phyloP scores from a whole-genome alignment of 2,888 invertebrate genomes.

The Mesochorus sp. region DNA sequence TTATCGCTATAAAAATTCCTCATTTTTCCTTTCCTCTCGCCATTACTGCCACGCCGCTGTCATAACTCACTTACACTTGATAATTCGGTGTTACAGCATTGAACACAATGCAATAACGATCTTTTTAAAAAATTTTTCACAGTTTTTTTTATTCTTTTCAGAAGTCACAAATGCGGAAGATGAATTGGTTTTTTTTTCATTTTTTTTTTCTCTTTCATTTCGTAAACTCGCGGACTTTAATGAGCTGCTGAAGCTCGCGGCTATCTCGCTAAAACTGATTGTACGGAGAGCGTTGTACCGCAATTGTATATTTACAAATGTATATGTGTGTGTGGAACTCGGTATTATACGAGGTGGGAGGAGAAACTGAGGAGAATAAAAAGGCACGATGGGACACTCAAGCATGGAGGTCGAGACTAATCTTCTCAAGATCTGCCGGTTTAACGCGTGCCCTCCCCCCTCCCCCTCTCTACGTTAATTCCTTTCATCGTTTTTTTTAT shows the following conservation, averaged over 20 bases:
- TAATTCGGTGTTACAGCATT: conserved; percentile 8
- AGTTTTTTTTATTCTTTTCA: background rate
- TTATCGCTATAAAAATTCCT: conserved; percentile 12
- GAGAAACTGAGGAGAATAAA: conserved; percentile 3
- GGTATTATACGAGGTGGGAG: conserved; percentile 23
- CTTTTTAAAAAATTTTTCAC: conserved; percentile 2
- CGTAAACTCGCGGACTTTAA: no score
- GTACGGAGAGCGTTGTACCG: no score
- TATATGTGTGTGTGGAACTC: background rate
- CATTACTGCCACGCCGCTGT: background rate
- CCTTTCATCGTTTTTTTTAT: background rate
- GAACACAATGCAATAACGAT: background rate
- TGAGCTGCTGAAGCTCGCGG: no score
- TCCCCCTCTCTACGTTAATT: background rate
- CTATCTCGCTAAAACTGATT: background rate
- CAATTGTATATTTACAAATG: background rate
- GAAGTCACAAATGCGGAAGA: background rate
- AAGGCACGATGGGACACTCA: conserved; percentile 21
- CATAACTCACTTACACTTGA: conserved; percentile 9
- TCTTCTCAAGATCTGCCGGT: conserved; percentile 1
- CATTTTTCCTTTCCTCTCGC: background rate
- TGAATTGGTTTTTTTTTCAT: no score
- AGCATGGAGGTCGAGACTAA: conserved; percentile 17
- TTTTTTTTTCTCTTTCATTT: no score
- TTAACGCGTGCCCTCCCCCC: background rate